Conservation (phyloP, 2,797 vertebrate species). For the Propithecus perrieri region DNA sequence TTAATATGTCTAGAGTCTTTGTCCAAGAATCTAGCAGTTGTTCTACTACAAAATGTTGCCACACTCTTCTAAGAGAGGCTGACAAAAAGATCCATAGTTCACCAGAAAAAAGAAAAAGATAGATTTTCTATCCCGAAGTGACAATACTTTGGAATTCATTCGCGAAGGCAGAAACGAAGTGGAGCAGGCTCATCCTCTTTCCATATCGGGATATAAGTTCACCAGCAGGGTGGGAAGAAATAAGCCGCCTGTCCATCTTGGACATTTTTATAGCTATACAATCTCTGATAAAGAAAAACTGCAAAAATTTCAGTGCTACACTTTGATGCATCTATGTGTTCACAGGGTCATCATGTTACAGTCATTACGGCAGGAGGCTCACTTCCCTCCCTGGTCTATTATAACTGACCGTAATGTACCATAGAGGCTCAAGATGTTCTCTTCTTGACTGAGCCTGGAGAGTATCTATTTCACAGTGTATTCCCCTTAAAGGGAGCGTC, state of each 20-base stretch:
- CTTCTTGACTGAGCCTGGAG: constrained; percentile 76
- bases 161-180: neutral
- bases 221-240: neutral
- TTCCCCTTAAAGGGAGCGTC: constrained; percentile 79
- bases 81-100: neutral
- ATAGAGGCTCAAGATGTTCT: constrained; percentile 72
- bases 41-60: neutral
- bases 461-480: constrained; percentile 80
- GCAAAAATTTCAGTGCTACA: neutral
- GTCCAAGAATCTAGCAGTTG: neutral
- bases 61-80: neutral
- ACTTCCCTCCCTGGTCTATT: constrained; percentile 64
- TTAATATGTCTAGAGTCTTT: neutral
- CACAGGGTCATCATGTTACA: constrained; percentile 65
- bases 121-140: neutral
- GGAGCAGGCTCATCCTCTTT: neutral
- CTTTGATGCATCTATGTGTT: constrained; percentile 58
- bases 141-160: neutral
- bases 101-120: neutral
- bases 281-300: constrained; percentile 64
- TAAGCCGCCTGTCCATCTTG: neutral
- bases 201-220: neutral
- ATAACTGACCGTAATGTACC: constrained; percentile 75
- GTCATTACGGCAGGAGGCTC: constrained; percentile 65
- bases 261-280: neutral